These are phyloP conservation scores for Meteorus sp. DNA, from an alignment of 1,140 invertebrate genomes.

Conservation along the genomic window DNA sequence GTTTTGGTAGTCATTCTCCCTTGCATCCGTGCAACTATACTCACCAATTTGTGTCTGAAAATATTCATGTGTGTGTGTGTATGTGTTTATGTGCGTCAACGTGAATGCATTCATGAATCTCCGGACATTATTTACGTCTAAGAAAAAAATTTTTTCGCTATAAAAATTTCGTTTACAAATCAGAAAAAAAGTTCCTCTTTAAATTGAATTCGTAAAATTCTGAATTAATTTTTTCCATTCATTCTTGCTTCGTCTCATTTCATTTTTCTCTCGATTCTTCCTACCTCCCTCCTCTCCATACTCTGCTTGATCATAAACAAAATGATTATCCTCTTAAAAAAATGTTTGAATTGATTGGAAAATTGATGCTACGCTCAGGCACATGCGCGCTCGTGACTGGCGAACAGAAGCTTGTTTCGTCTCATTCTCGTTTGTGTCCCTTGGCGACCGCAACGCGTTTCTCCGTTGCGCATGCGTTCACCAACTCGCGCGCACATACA, in stretches of 20 bases:
- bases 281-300: too few relatives aligned
- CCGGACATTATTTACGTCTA: too few relatives aligned
- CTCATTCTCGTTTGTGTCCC: neutral
- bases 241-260: too few relatives aligned
- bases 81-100: too few relatives aligned
- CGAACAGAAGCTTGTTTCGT: neutral
- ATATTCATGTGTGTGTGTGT: conserved; percentile 2
- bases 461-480: conserved; percentile 9
- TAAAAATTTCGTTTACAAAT: too few relatives aligned
- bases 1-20: conserved; percentile 19
- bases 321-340: neutral
- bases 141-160: neutral
- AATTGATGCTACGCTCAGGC: conserved; percentile 11
- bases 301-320: neutral
- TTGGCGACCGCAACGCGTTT: neutral
- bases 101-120: too few relatives aligned
- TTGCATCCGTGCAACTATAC: neutral
- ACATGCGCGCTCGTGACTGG: neutral
- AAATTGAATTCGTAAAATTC: too few relatives aligned
- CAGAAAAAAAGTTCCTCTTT: neutral
- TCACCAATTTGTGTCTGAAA: conserved; percentile 7
- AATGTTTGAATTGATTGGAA: conserved; percentile 16
- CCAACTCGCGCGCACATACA: neutral
- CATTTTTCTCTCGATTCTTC: too few relatives aligned
- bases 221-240: too few relatives aligned